Conservation (phyloP, 2,888 invertebrate genomes). For the Euphydryas editha region DNA sequence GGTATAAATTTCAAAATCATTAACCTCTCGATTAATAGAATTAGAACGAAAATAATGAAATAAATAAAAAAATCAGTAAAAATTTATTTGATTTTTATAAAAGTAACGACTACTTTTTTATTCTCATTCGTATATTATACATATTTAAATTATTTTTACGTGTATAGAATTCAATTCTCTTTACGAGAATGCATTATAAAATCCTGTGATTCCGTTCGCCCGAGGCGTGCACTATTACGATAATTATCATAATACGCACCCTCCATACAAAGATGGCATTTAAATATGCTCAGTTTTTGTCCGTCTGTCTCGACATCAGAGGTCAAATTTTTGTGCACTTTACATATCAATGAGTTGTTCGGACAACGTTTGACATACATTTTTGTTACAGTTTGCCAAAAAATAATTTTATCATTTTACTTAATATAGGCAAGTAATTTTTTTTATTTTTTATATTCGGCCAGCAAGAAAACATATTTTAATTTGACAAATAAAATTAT, state of each 20-base stretch:
- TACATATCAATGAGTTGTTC: neutral
- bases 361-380: neutral
- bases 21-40: too few species aligned
- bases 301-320: slow-evolving; percentile 1
- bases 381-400: neutral
- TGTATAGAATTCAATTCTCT: slow-evolving; percentile 5
- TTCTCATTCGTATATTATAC: too few species aligned
- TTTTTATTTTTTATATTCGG: too few species aligned
- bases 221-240: slow-evolving; percentile 31
- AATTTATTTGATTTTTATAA: too few species aligned
- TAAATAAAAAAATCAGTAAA: too few species aligned
- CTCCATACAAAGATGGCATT: slow-evolving; percentile 7
- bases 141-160: neutral
- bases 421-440: too few species aligned
- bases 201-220: slow-evolving; percentile 36
- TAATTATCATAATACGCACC: slow-evolving; percentile 32
- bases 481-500: too few species aligned
- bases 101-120: too few species aligned
- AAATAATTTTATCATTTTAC: too few species aligned
- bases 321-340: slow-evolving; percentile 2
- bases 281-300: slow-evolving; percentile 13
- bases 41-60: too few species aligned
- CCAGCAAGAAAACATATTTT: too few species aligned
- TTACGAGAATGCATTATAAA: neutral
- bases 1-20: too few species aligned